Evolutionary conservation across 2,888 invertebrate species (phyloP), one percentile per base, ranked within the genome.

Genomic region (Meliscaeva auricollis): DNA sequence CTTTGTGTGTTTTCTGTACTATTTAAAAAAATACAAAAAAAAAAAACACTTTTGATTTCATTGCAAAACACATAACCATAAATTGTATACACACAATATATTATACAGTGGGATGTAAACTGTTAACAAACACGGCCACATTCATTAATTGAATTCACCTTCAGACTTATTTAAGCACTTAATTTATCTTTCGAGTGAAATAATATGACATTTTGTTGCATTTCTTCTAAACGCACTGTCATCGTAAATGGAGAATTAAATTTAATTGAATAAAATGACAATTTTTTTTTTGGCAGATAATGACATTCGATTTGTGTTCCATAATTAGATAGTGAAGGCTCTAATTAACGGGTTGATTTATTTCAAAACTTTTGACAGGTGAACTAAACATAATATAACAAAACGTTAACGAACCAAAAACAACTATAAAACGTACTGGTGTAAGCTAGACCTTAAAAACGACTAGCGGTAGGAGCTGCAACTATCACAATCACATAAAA

Each of bases 11-110:
- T n/a, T n/a, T n/a, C n/a, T n/a, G n/a, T 17, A 50, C 3, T 46
- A 66, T 66, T 26, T 4, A 26, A 26, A 2, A 26, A 44, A n/a
- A n/a, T n/a, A 26, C 26, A 62, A 41, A 70, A 26, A 44, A 60
- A 52, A 64, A 70, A 54, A 85, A 80, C 81, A 85, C 85, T 85
- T 76, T 85, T 85, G 68, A 76, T 85, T 85, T 85, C 81, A 81
- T 81, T 85, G n/a, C 26, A 72, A 52, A 50, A 50, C 30, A 56
- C 52, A 54, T 32, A 52, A 26, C n/a, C 56, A 66, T 58, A 52
- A 7, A 75, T 38, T 50, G 48, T 50, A 13, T 20, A 50, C 54
- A 44, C 50, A 62, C 20, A 68, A n/a, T 48, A 26, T 26, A 3
- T 26, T 26, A n/a, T n/a, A n/a, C 4, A 50, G 44, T 66, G 26